Conservation (phyloP, 2,888 invertebrate species). For the Trichogramma evanescens region DNA sequence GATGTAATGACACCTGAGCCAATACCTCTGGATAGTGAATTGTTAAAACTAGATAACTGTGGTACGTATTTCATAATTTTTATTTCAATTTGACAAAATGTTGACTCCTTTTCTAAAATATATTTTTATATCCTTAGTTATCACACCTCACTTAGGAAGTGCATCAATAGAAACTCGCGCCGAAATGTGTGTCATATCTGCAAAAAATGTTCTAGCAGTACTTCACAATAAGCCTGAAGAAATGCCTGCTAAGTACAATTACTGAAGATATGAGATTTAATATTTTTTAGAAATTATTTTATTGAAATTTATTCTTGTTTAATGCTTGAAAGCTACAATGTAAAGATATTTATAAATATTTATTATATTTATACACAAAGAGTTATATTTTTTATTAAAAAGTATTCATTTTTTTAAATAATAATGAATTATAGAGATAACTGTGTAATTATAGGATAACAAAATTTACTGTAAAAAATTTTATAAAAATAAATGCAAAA, state of each 20-base stretch:
- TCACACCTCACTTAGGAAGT: conserved; percentile 90
- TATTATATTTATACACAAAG: no score
- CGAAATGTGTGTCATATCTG: conserved; percentile 77
- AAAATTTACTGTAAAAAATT: no score
- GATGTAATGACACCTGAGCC: conserved; percentile 92
- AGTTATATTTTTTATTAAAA: no score
- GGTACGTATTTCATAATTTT: conserved; percentile 37
- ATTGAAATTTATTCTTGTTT: no score
- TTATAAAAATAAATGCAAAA: no score
- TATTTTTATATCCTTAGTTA: conserved; percentile 45
- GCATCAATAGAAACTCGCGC: conserved; percentile 74
- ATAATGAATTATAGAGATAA: no score
- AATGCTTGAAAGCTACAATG: no score
- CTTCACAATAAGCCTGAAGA: conserved; percentile 54
- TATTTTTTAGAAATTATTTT: no score
- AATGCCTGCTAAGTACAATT: conserved; percentile 56
- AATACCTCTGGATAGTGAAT: conserved; percentile 67
- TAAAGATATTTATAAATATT: no score
- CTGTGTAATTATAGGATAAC: no score
- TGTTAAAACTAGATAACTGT: conserved; percentile 73
- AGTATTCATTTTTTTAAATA: no score
- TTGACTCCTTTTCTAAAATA: conserved; percentile 17
- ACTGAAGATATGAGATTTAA: no score
- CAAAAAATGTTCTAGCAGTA: conserved; percentile 75
- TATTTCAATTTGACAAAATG: conserved; percentile 18